These are phyloP conservation scores for Drosophila fulvimacula DNA, from an alignment of 2,888 invertebrate genomes.

Conservation along the genomic window DNA sequence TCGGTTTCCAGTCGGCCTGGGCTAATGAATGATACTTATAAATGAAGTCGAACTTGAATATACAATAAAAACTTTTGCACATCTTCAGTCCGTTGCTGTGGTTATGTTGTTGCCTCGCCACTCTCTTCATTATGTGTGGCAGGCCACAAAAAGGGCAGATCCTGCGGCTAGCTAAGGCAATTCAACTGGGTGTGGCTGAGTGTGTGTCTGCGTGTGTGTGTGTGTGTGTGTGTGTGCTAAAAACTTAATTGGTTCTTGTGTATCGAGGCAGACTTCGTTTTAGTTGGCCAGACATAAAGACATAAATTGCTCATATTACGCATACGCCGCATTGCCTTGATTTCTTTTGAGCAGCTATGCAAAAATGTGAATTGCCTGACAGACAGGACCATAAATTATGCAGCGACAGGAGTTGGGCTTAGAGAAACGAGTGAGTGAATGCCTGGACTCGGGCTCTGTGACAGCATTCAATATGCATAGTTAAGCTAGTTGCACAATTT, in stretches of 20 bases:
- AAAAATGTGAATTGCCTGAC: constrained; percentile 31
- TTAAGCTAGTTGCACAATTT: constrained; percentile 68
- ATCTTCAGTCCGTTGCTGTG: constrained; percentile 28
- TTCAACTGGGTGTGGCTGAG: constrained; percentile 1
- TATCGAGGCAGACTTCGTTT: constrained; percentile 35
- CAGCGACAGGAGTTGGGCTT: constrained; percentile 26
- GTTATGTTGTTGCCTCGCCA: constrained; percentile 16
- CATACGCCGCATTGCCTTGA: constrained; percentile 31
- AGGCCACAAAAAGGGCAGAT: constrained; percentile 31
- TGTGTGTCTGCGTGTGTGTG: not conserved
- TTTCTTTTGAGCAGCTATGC: constrained; percentile 19
- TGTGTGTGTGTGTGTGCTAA: constrained; percentile 47
- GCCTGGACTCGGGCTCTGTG: constrained; percentile 29
- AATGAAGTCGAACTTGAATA: constrained; percentile 19
- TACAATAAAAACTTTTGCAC: constrained; percentile 27
- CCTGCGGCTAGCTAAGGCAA: constrained; percentile 57
- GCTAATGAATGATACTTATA: constrained; percentile 18
- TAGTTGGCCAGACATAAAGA: constrained; percentile 26
- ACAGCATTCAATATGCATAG: constrained; percentile 74
- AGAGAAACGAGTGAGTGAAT: not conserved
- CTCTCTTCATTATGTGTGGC: constrained; percentile 18
- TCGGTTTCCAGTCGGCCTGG: too few species aligned
- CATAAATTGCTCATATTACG: constrained; percentile 54
- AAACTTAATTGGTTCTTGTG: constrained; percentile 69
- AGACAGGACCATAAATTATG: constrained; percentile 66